These are phyloP conservation scores for Cyrtonyx montezumae DNA, from an alignment of 2,113 vertebrate genomes.

Conservation along the genomic window DNA sequence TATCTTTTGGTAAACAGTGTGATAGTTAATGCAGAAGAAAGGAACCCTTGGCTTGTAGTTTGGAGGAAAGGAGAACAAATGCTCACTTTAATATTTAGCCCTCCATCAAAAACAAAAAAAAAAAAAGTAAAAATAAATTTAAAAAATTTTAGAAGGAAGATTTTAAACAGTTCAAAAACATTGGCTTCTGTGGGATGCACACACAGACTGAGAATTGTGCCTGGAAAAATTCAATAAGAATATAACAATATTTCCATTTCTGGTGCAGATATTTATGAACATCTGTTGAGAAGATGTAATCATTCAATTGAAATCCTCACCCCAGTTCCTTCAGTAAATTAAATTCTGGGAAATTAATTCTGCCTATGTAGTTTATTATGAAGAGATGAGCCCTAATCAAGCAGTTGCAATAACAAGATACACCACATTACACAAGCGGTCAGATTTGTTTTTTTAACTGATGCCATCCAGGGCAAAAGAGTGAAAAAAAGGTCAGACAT, in stretches of 20 bases:
- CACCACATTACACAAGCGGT: background rate
- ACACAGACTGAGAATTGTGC: background rate
- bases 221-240: background rate
- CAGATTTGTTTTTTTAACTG: background rate
- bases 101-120: background rate
- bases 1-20: background rate
- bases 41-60: background rate
- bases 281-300: background rate
- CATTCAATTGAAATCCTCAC: background rate
- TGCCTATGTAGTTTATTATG: background rate
- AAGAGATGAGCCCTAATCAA: background rate
- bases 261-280: background rate
- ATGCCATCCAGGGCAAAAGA: accelerated
- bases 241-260: background rate
- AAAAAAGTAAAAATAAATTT: no score
- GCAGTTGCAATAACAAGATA: background rate
- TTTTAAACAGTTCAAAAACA: background rate
- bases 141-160: background rate
- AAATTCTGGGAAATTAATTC: background rate
- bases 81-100: background rate
- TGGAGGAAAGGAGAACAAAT: background rate
- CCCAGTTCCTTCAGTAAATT: background rate
- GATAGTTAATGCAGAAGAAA: background rate
- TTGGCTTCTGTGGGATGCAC: background rate
- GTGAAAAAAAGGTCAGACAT: slow-evolving; percentile 1